Evolutionary conservation across 2,888 invertebrate genomes (phyloP).

Genomic region (Chaetoderma sp.): DNA sequence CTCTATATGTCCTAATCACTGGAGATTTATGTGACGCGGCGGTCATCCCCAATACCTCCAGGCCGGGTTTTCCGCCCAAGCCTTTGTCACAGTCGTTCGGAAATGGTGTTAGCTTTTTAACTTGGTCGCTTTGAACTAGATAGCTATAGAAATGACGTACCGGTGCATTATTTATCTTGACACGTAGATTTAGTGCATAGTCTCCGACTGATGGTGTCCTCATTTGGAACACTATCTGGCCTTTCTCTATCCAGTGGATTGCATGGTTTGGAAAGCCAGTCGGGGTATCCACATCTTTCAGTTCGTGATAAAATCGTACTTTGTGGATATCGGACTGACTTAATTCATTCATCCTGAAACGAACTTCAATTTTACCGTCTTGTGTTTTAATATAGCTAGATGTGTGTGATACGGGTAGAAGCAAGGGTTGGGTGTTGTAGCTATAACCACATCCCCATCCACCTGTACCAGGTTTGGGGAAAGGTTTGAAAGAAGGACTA

Average conservation of each 20-base stretch:
- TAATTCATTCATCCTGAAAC: conserved; percentile 33
- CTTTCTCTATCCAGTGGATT: conserved; percentile 31
- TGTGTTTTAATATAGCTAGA: conserved; percentile 35
- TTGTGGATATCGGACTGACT: conserved; percentile 23
- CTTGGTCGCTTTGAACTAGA: conserved; percentile 26
- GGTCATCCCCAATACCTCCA: conserved; percentile 39
- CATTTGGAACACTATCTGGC: conserved; percentile 37
- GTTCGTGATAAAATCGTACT: conserved; percentile 23
- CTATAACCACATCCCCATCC: conserved; percentile 60
- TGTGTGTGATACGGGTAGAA: conserved; percentile 35
- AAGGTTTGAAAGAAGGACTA: conserved; percentile 31
- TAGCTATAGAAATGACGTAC: conserved; percentile 58
- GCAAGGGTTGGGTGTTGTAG: conserved; percentile 24
- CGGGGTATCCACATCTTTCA: conserved; percentile 31
- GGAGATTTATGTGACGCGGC: conserved; percentile 19
- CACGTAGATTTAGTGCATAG: conserved; percentile 44
- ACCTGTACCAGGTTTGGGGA: conserved; percentile 53
- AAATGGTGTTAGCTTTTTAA: conserved; percentile 7
- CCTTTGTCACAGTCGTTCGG: conserved; percentile 28
- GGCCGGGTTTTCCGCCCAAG: conserved; percentile 13
- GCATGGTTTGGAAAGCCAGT: too few relatives aligned
- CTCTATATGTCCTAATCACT: neutral
- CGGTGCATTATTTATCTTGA: conserved; percentile 24
- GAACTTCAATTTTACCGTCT: conserved; percentile 37
- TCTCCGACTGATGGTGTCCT: conserved; percentile 42